Evolutionary conservation across 2,888 invertebrate species (phyloP), one percentile per base, ranked within the genome.

Genomic region (Lottia scabra): DNA sequence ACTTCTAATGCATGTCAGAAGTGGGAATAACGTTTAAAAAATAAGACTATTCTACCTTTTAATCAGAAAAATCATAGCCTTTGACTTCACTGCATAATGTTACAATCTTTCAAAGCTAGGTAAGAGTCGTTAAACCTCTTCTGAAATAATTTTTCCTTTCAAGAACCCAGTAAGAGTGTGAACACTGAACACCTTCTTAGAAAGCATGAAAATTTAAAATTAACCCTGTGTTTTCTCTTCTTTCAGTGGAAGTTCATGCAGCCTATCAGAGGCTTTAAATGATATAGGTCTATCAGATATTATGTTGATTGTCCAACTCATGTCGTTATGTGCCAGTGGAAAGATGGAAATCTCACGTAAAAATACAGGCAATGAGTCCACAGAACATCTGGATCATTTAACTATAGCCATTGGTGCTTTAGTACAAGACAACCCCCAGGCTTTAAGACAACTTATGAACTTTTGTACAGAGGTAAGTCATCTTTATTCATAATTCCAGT

Each of bases 281-380:
- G 88, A 89, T 16, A 89, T 91, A 43, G 91, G 91, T n/a, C 87
- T 93, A 71, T 91, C 91, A 2, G 92, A 93, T 85, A 91, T 93
- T 46, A 90, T 91, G 70, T 91, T 92, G 81, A 90, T 93, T 0
- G 91, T 92, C 0, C 90, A 91, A 15, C 88, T 93, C 38, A 93
- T 93, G 93, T 92, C 92, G 30, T 85, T 93, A 70, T 91, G 92
- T 63, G 92, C 93, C 5, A 91, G 91, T 78, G 92, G 92, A 62
- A 89, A 92, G 71, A 91, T 92, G 43, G 91, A 91, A 78, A 86
- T 90, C 10, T 71, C 75, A 12, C 63, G 46, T 19, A 66, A 48
- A 19, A 15, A 65, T 1, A 23, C 56, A 2, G 72, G 26, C 56
- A 74, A 71, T 5, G 77, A 76, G 43, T 66, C 77, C 2, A 64